Conservation (phyloP, 2,797 vertebrate genomes). For the Malacoctenus gilli region DNA sequence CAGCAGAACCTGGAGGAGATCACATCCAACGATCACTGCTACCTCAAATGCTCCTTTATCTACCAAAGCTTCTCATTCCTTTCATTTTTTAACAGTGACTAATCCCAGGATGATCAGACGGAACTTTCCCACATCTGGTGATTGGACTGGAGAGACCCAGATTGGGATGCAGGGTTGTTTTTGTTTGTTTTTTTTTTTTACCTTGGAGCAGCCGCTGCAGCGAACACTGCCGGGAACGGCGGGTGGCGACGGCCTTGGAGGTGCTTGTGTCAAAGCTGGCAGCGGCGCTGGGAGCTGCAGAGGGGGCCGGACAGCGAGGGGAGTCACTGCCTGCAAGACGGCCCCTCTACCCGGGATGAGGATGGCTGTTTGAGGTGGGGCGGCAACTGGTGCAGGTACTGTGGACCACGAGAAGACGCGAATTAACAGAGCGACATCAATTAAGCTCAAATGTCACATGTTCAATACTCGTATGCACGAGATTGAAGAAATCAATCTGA, state of each 20-base stretch:
- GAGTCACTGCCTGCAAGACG: constrained; percentile 66
- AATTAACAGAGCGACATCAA: background rate
- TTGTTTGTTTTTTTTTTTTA: too few relatives aligned
- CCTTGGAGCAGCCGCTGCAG: constrained; percentile 95
- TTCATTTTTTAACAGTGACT: too few relatives aligned
- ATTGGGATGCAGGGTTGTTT: background rate
- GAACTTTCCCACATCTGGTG: background rate
- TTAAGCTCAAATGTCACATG: background rate
- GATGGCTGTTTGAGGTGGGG: constrained; percentile 53
- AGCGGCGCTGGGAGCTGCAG: constrained; percentile 38
- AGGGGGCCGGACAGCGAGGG: constrained; percentile 57
- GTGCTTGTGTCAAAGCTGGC: constrained; percentile 31
- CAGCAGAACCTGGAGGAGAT: constrained; percentile 76
- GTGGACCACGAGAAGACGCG: constrained; percentile 4
- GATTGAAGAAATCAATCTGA: too few relatives aligned
- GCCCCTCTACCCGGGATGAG: constrained; percentile 70
- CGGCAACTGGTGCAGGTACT: constrained; percentile 37
- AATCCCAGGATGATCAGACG: too few relatives aligned
- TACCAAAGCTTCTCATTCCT: too few relatives aligned
- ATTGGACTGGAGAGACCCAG: too few relatives aligned
- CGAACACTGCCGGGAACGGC: constrained; percentile 70
- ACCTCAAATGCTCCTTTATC: too few relatives aligned
- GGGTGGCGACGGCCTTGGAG: constrained; percentile 59
- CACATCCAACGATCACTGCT: background rate
- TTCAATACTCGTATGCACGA: too few relatives aligned